Conservation (phyloP, 2,888 invertebrate species). For the Folsomia candida region DNA sequence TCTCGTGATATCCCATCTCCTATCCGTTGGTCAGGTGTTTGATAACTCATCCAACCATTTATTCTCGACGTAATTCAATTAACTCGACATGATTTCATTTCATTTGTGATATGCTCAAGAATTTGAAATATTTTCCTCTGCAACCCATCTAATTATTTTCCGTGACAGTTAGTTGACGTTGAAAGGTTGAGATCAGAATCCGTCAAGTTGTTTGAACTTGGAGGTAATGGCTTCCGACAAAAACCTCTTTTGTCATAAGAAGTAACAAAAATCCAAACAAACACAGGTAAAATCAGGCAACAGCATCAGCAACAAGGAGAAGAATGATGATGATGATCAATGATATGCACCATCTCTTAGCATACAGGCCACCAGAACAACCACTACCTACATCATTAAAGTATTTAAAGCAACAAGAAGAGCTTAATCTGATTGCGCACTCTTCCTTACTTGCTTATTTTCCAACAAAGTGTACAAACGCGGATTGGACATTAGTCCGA, state of each 20-base stretch:
- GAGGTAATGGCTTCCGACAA: neutral
- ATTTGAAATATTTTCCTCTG: neutral
- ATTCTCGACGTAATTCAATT: neutral
- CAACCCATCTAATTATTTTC: conserved; percentile 10
- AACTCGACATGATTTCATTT: conserved; percentile 1
- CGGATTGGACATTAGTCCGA: neutral
- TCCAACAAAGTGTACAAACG: neutral
- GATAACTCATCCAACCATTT: neutral
- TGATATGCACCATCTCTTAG: too few species aligned
- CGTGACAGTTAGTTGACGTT: conserved; percentile 6
- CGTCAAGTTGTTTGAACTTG: neutral
- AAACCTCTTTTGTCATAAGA: neutral
- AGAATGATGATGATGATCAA: too few species aligned
- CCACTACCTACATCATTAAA: too few species aligned
- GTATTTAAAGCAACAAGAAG: too few species aligned
- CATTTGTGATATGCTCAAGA: neutral
- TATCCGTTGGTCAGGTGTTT: neutral
- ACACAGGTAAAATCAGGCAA: neutral
- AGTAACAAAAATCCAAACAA: neutral
- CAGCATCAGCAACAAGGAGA: neutral
- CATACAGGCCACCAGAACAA: too few species aligned
- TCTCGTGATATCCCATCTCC: too few species aligned
- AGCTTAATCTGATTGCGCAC: too few species aligned
- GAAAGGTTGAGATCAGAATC: neutral
- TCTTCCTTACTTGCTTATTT: too few species aligned